Base-by-base conservation (phyloP, 2,113 vertebrate genomes). In the Misgurnus anguillicaudatus region DNA sequence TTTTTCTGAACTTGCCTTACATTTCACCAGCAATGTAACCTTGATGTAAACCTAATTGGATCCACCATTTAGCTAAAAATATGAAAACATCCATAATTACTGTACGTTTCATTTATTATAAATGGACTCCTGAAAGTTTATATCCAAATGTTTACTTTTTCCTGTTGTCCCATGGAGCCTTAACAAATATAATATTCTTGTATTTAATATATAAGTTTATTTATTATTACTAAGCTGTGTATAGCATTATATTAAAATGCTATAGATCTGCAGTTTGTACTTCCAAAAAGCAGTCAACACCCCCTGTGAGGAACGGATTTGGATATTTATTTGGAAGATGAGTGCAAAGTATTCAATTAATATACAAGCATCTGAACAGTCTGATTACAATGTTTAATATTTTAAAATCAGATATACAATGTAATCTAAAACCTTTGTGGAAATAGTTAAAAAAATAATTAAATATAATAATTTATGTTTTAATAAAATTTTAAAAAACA, bases 251-350 rank as follows among this genome's bases (percentile, higher is more conserved):
- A 86, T 84, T 83, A 72, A 88, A 80, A 82, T 85, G 68, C 42
- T 80, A 78, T 87, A 87, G 71, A 64, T 73, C 84, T 69, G 3
- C 19, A 78, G 62, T 66, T 41, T 70, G 77, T 72, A 77, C 36
- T 81, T 57, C 63, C 85, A 41, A 41, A 55, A 70, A 82, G 85
- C 88, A 91, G 89, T 87, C 90, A 89, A 89, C n/a, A 86, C 67
- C 55, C 80, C 3, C 74, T 38, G 42, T 77, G 57, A 79, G 41
- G 69, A 39, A 39, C 53, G 16, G 38, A 42, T 11, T 42, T n/a
- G 0, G 9, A 45, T 13, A 24, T 60, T 42, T 11, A 58, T 58
- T 21, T n/a, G 53, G 53, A 16, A 21, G 55, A 74, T 9, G n/a
- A 10, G 51, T 39, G 36, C 5, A 13, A 39, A 31, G 24, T 57